Evolutionary conservation across 2,797 vertebrate genomes (phyloP).

Genomic region (Pyrocephalus nanus): DNA sequence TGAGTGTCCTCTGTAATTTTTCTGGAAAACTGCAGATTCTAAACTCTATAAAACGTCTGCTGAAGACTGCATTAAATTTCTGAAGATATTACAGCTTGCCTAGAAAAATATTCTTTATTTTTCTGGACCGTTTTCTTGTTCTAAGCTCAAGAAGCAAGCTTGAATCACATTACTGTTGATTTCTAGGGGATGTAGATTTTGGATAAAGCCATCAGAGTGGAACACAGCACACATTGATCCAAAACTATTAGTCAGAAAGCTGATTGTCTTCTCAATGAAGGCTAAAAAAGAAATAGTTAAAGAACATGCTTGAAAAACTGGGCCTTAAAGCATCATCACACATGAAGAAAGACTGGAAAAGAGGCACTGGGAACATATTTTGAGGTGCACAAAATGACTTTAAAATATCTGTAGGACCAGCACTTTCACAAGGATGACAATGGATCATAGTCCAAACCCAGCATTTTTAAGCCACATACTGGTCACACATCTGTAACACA

Average conservation of each 20-base stretch:
- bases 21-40: background rate
- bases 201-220: background rate
- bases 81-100: background rate
- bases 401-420: background rate
- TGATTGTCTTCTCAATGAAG: background rate
- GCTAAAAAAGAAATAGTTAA: background rate
- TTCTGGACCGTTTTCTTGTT: background rate
- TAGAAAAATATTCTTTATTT: background rate
- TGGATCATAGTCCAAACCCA: background rate
- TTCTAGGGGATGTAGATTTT: background rate
- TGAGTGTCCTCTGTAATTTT: background rate
- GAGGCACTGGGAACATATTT: background rate
- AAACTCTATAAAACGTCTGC: background rate
- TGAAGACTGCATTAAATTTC: background rate
- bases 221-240: background rate
- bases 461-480: background rate
- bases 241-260: background rate
- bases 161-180: background rate
- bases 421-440: background rate
- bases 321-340: background rate
- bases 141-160: background rate
- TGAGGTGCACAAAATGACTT: background rate
- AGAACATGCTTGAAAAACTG: background rate
- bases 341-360: background rate
- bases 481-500: background rate